Evolutionary conservation across 2,888 invertebrate species (phyloP).

Genomic region (Rotaria magnacalcarata): DNA sequence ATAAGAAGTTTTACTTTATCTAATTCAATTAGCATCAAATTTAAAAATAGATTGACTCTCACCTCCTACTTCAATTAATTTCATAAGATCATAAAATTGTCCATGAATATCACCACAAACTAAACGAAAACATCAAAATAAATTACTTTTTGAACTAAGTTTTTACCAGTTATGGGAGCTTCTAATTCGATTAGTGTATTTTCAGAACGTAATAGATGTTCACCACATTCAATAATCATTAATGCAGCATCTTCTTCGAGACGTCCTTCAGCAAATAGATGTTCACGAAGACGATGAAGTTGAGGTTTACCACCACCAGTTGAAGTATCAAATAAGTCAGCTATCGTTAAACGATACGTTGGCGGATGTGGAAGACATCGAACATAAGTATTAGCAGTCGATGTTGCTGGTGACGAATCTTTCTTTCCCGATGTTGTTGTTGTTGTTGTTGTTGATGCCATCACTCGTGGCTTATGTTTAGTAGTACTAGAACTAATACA

Average conservation of each 20-base stretch:
- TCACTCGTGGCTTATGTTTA: not conserved
- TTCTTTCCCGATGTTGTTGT: not conserved
- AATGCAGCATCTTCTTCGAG: slow-evolving; percentile 29
- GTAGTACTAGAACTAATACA: not conserved
- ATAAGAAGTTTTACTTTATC: not conserved
- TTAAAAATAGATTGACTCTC: not conserved
- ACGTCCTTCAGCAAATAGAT: slow-evolving; percentile 19
- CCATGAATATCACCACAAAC: slow-evolving; percentile 45
- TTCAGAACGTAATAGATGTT: slow-evolving; percentile 12
- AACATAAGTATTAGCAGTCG: not conserved
- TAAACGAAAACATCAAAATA: not conserved
- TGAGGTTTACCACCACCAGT: slow-evolving; percentile 10
- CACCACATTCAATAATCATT: slow-evolving; percentile 22
- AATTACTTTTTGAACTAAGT: not conserved
- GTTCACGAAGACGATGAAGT: not conserved
- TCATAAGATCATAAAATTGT: slow-evolving; percentile 44
- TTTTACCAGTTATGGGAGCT: slow-evolving; percentile 25
- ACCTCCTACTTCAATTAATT: slow-evolving; percentile 39
- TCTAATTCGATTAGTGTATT: slow-evolving; percentile 32
- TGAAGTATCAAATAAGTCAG: slow-evolving; percentile 28
- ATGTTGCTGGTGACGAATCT: not conserved
- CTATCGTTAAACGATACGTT: slow-evolving; percentile 6
- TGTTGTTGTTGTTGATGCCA: not conserved
- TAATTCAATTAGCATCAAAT: not conserved
- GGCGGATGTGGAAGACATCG: slow-evolving; percentile 2